A percentile compares a stretch with the other conserved stretches of the same genome.
Conservation (phyloP, 2,113 vertebrate genomes). For the Corynorhinus townsendii region DNA sequence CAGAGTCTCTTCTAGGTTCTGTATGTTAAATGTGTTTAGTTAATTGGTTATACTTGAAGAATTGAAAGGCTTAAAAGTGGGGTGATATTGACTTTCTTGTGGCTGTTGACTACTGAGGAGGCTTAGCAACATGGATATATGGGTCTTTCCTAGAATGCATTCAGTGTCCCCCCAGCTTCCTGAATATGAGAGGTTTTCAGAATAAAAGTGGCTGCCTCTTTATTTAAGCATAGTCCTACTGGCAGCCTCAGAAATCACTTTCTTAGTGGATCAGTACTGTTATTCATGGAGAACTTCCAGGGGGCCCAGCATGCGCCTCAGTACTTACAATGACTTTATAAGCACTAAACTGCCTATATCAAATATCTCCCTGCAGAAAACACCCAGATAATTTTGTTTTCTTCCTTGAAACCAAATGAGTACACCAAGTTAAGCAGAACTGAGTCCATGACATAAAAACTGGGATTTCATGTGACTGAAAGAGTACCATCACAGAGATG, state of each 20-base stretch:
- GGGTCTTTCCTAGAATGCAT: not conserved
- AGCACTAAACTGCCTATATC: not conserved
- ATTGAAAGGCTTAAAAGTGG: not conserved
- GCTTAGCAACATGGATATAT: not conserved
- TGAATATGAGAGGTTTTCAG: not conserved
- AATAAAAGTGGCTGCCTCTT: not conserved
- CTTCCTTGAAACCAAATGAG: not conserved
- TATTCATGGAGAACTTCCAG: not conserved
- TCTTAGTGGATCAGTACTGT: not conserved
- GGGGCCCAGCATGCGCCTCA: not conserved
- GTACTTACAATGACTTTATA: not conserved
- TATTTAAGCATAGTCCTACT: not conserved
- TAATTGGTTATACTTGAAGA: not conserved
- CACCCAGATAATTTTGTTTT: not conserved
- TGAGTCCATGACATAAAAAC: not conserved
- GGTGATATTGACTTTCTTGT: not conserved
- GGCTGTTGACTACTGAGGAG: not conserved
- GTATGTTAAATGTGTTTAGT: not conserved
- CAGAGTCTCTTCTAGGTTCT: not conserved
- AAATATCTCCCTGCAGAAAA: not conserved
- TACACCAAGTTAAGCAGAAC: not conserved
- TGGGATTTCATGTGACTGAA: not conserved
- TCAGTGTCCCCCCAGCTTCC: not conserved
- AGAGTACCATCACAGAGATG: not conserved
- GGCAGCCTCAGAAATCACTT: not conserved